phyloP scores from a whole-genome alignment of 2,113 vertebrate species.

The Rhinopomastus cyanomelas region DNA sequence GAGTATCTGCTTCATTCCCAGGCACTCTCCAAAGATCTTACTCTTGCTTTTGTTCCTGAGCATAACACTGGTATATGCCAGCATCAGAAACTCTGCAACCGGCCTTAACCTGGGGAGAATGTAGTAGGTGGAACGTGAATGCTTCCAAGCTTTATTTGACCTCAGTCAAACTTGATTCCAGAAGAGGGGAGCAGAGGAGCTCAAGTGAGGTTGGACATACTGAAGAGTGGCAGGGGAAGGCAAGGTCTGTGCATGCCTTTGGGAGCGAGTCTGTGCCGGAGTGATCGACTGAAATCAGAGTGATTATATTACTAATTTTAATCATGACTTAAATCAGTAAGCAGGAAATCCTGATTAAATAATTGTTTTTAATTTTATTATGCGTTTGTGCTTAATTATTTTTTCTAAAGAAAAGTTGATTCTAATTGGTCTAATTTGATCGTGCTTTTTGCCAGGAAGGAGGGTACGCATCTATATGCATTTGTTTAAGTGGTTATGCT shows the following conservation, averaged over 20 bases:
- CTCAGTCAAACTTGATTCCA: background rate
- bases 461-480: background rate
- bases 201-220: background rate
- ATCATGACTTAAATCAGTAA: slow-evolving; percentile 59
- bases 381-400: slow-evolving; percentile 65
- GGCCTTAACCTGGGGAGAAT: background rate
- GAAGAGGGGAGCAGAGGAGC: background rate
- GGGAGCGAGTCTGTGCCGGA: background rate
- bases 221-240: background rate
- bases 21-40: background rate
- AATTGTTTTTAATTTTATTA: slow-evolving; percentile 68
- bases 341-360: slow-evolving; percentile 70
- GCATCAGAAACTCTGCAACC: background rate
- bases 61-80: fast-evolving
- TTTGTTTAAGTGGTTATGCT: slow-evolving; percentile 18
- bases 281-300: slow-evolving; percentile 24
- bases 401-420: slow-evolving; percentile 67
- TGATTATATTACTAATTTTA: slow-evolving; percentile 56
- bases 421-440: slow-evolving; percentile 64
- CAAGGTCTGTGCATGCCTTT: background rate
- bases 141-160: background rate
- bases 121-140: background rate
- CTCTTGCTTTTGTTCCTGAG: background rate
- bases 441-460: background rate
- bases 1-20: background rate